phyloP scores from a whole-genome alignment of 2,888 invertebrate genomes.

The Steromphala cineraria region DNA sequence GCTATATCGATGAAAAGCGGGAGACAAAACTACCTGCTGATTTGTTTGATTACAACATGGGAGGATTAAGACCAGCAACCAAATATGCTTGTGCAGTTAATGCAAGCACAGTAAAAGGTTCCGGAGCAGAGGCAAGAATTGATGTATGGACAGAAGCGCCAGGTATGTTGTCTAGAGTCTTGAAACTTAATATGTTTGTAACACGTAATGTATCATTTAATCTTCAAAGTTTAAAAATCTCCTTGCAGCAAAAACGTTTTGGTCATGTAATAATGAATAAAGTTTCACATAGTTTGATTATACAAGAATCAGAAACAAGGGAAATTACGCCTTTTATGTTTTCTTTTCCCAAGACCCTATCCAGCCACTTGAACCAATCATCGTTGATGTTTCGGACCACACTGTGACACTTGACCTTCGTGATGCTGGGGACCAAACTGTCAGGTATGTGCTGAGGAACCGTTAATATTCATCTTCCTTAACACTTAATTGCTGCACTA shows the following conservation, averaged over 20 bases:
- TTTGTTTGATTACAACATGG: slow-evolving; percentile 43
- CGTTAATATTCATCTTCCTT: not conserved
- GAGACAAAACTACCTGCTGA: slow-evolving; percentile 31
- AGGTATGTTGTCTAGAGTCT: slow-evolving; percentile 33
- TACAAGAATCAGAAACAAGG: no score
- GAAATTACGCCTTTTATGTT: no score
- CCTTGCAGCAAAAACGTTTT: no score
- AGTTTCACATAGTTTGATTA: not conserved
- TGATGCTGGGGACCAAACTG: slow-evolving; percentile 80
- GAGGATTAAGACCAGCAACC: slow-evolving; percentile 81
- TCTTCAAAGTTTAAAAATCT: no score
- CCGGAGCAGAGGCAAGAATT: slow-evolving; percentile 78
- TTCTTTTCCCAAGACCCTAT: slow-evolving; percentile 77
- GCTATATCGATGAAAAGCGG: not conserved
- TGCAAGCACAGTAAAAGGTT: slow-evolving; percentile 79
- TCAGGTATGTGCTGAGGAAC: slow-evolving; percentile 80
- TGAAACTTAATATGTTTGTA: no score
- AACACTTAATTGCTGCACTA: no score
- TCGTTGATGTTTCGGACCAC: slow-evolving; percentile 81
- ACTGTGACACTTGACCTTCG: slow-evolving; percentile 83
- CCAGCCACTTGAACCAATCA: slow-evolving; percentile 81
- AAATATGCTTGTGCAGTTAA: slow-evolving; percentile 85
- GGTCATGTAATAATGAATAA: no score
- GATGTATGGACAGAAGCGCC: slow-evolving; percentile 83
- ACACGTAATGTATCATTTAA: no score